Base-by-base conservation (phyloP, 2,113 vertebrate genomes). In the Ciconia maguari region DNA sequence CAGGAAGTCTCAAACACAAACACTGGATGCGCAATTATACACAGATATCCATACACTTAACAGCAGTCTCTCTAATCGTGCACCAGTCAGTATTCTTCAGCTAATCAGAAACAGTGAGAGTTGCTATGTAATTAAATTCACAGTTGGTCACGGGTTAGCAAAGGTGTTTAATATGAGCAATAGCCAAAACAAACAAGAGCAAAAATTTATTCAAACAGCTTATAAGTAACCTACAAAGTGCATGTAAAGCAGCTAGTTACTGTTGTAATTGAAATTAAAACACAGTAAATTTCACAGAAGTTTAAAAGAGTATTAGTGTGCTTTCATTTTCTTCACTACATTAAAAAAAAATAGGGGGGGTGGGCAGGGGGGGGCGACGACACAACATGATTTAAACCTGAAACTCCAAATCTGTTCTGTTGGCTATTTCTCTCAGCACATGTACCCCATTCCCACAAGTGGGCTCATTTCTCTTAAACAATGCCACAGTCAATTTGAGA, bases 11-110 rank as follows among this genome's bases (percentile, higher is more conserved):
- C 71, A 61, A 52, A 52, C 13, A 42, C 0, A 4, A 88, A 83
- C 13, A 15, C 8, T 34, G 24, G 32, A 65, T 51, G 49, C 0
- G 0, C 22, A 34, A 49, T 6, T 27, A 57, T 4, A 54, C 34
- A 44, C 10, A 46, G 29, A 41, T 51, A 36, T 4, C 58, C 51
- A 20, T 9, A 38, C 24, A 21, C 17, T 15, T 65, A 57, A 24
- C 21, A 55, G 42, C 0, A 76, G 18, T 34, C 29, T 26, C 49
- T 64, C 54, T 44, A 85, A 62, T 51, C 58, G 48, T 30, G 36
- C 30, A 62, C 29, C 2, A 0, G n/a, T 46, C 60, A 17, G 32
- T 25, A 41, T 5, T 78, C 57, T 71, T 48, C 16, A 60, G 19
- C 49, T 48, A 48, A 52, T 14, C 46, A 79, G 46, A 91, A 94